Evolutionary conservation across 2,888 invertebrate species (phyloP).

Genomic region (Hemistola chrysoprasaria): DNA sequence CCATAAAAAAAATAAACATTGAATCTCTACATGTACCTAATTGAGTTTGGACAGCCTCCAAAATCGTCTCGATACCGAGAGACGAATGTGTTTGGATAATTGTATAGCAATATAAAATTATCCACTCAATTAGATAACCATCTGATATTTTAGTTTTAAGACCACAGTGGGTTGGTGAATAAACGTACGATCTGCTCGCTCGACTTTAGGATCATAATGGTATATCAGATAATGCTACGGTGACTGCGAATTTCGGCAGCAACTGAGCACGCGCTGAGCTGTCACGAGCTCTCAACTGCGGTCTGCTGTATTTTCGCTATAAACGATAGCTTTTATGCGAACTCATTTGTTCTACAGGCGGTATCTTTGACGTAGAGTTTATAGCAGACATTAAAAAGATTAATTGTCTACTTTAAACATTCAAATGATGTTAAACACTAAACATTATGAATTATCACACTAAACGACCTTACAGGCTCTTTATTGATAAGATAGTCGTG

Average conservation of each 20-base stretch:
- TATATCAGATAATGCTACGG: conserved; percentile 35
- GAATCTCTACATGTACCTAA: neutral
- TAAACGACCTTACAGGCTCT: conserved; percentile 1
- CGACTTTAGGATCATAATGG: conserved; percentile 32
- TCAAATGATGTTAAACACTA: conserved; percentile 7
- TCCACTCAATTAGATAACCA: conserved; percentile 25
- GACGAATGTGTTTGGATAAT: conserved; percentile 12
- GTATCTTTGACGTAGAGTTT: conserved; percentile 10
- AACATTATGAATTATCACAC: conserved; percentile 3
- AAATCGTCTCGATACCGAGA: conserved; percentile 2
- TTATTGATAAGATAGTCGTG: conserved; percentile 10
- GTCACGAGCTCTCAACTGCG: conserved; percentile 38
- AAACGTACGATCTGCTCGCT: conserved; percentile 12
- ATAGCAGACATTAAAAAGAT: conserved; percentile 18
- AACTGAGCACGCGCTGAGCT: conserved; percentile 37
- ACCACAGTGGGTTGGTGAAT: conserved; percentile 6
- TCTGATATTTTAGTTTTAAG: conserved; percentile 18
- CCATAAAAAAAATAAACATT: no score
- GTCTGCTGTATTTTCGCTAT: conserved; percentile 32
- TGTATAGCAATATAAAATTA: conserved; percentile 24
- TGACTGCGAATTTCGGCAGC: conserved; percentile 52
- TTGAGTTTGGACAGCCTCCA: conserved; percentile 2
- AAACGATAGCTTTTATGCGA: conserved; percentile 17
- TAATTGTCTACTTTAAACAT: conserved; percentile 9
- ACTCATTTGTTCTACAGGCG: conserved; percentile 15